Percentiles rank a stretch among this genome's conserved stretches.
Evolutionary conservation across 2,888 invertebrate genomes (phyloP).

Genomic region (Ormyrus labotus): DNA sequence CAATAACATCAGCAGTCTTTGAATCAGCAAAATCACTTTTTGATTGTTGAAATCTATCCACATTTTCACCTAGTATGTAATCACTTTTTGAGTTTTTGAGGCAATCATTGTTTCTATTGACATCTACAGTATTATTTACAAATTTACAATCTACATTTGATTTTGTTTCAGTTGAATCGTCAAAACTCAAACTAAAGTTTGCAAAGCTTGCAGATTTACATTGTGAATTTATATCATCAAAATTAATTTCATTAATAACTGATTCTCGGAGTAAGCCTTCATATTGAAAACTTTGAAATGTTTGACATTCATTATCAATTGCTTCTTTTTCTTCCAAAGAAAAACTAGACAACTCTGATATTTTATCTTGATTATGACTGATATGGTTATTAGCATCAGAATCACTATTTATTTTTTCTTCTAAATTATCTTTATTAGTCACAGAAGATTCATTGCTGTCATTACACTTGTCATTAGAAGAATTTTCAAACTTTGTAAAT

Average conservation of each 20-base stretch:
- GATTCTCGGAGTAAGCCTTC: conserved; percentile 44
- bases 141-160: conserved; percentile 59
- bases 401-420: conserved; percentile 26
- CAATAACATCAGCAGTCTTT: conserved; percentile 47
- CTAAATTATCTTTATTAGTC: conserved; percentile 6
- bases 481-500: conserved; percentile 29
- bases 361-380: conserved; percentile 20
- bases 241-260: conserved; percentile 51
- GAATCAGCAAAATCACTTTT: conserved; percentile 45
- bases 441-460: conserved; percentile 22
- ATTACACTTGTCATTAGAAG: conserved; percentile 37
- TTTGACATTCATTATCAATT: conserved; percentile 31
- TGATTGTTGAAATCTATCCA: conserved; percentile 51
- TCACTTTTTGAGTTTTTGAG: conserved; percentile 36
- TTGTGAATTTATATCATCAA: conserved; percentile 42
- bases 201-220: conserved; percentile 57
- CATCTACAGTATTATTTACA: conserved; percentile 57
- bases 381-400: conserved; percentile 29
- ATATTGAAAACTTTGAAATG: conserved; percentile 43
- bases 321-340: conserved; percentile 30
- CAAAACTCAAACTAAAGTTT: conserved; percentile 59
- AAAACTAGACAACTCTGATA: conserved; percentile 33
- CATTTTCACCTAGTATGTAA: conserved; percentile 34
- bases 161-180: conserved; percentile 49
- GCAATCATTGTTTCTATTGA: conserved; percentile 37